These are phyloP conservation scores for Eospalax fontanierii DNA, from an alignment of 2,797 vertebrate genomes.

Conservation along the genomic window DNA sequence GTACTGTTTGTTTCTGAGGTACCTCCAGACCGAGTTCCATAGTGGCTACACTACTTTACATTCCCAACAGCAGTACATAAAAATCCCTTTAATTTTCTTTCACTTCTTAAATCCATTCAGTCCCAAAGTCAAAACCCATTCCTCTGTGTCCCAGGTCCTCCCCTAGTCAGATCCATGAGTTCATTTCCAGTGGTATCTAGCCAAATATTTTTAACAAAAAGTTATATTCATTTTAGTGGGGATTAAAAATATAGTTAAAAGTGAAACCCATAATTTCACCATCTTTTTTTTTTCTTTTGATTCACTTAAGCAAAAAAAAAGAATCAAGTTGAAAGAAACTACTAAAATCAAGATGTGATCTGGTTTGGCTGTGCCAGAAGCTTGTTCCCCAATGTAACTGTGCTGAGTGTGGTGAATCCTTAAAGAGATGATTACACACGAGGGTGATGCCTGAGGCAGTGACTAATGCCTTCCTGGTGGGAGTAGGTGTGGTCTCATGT, in stretches of 20 bases:
- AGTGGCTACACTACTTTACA: neutral
- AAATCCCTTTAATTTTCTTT: neutral
- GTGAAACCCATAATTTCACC: slow-evolving; percentile 29
- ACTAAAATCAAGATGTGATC: neutral
- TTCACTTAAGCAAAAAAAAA: slow-evolving; percentile 8
- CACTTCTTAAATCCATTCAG: slow-evolving; percentile 14
- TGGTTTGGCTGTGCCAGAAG: neutral
- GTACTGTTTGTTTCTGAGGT: neutral
- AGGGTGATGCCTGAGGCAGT: neutral
- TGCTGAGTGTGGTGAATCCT: neutral
- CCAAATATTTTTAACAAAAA: slow-evolving; percentile 2
- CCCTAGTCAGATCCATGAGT: neutral
- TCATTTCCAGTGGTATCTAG: neutral
- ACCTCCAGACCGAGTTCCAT: neutral
- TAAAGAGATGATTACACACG: neutral
- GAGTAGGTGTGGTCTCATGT: neutral
- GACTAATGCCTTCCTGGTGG: neutral
- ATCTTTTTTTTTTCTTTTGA: slow-evolving; percentile 26
- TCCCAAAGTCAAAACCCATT: neutral
- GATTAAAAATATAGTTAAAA: slow-evolving; percentile 34
- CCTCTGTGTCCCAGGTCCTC: neutral
- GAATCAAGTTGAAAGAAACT: neutral
- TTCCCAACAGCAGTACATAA: neutral
- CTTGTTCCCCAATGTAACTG: no score
- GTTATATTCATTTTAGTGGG: neutral